These are phyloP conservation scores for Noctuana brunneofusca DNA, from an alignment of 2,888 invertebrate species.

Conservation along the genomic window DNA sequence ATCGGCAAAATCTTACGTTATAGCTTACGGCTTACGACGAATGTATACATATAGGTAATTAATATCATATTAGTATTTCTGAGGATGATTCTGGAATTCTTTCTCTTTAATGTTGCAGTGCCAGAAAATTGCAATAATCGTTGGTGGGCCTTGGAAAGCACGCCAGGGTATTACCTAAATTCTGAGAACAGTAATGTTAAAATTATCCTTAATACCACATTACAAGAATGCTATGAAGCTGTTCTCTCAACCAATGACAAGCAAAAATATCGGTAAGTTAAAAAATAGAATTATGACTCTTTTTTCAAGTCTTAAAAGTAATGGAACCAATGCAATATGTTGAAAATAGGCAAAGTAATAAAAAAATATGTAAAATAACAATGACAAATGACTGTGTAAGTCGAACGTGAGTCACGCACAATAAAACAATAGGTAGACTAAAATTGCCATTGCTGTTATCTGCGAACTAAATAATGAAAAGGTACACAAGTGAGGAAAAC, in stretches of 20 bases:
- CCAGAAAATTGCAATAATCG: slow-evolving; percentile 78
- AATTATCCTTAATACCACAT: slow-evolving; percentile 83
- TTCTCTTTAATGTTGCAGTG: slow-evolving; percentile 46
- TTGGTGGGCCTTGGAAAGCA: slow-evolving; percentile 90
- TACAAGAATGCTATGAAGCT: slow-evolving; percentile 85
- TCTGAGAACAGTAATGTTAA: slow-evolving; percentile 84
- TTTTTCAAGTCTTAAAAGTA: too few relatives aligned
- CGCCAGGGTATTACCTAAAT: slow-evolving; percentile 88
- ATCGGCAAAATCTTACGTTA: neutral
- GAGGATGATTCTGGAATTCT: neutral
- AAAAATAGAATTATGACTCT: neutral
- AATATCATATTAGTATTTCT: too few relatives aligned
- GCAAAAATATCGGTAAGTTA: slow-evolving; percentile 54
- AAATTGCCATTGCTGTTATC: neutral
- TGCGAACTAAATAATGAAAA: neutral
- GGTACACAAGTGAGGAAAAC: neutral
- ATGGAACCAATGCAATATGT: too few relatives aligned
- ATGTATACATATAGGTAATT: too few relatives aligned
- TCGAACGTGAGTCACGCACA: neutral
- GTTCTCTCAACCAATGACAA: slow-evolving; percentile 55
- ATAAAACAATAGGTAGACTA: neutral
- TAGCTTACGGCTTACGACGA: neutral
- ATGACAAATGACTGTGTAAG: neutral
- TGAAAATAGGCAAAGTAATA: too few relatives aligned
- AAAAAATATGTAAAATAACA: too few relatives aligned